Conservation (phyloP, 2,113 vertebrate species). For the Collichthys lucidus region DNA sequence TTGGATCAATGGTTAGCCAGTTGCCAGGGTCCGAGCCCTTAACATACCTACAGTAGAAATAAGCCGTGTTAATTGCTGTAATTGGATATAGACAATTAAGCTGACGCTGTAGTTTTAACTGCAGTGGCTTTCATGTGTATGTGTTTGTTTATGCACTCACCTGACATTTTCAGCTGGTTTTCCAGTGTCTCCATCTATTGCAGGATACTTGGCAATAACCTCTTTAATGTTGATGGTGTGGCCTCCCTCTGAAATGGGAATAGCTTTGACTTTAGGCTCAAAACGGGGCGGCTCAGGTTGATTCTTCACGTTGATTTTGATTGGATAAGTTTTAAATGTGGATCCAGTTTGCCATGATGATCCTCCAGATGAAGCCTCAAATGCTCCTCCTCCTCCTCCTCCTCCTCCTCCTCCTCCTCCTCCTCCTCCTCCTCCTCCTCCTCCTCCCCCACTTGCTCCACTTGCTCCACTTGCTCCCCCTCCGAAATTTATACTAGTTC, state of each 20-base stretch:
- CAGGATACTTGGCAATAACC: conserved; percentile 83
- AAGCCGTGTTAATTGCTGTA: not conserved
- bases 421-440: not conserved
- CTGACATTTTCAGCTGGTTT: conserved; percentile 86
- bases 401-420: not conserved
- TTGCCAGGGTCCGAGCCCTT: conserved; percentile 88
- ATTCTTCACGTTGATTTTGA: conserved; percentile 87
- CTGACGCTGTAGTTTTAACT: not conserved
- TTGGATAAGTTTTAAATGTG: conserved; percentile 73
- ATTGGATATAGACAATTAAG: not conserved
- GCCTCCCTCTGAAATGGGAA: conserved; percentile 81
- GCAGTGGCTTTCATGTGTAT: not conserved
- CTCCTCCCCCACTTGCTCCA: not conserved
- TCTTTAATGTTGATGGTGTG: conserved; percentile 59
- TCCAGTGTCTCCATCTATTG: conserved; percentile 88
- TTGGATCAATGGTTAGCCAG: conserved; percentile 89
- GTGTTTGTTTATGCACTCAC: conserved; percentile 76
- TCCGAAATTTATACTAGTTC: not conserved
- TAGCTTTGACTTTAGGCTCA: conserved; percentile 79
- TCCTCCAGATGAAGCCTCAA: not conserved
- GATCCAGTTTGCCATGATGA: conserved; percentile 2
- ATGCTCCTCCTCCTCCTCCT: not conserved
- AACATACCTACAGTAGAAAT: conserved; percentile 82
- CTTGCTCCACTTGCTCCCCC: not conserved
- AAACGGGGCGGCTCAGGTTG: conserved; percentile 88